A percentile compares a stretch with the other conserved stretches of the same genome.
Evolutionary conservation across 2,797 vertebrate genomes (phyloP).

Genomic region (Alcedo quadribrachys): DNA sequence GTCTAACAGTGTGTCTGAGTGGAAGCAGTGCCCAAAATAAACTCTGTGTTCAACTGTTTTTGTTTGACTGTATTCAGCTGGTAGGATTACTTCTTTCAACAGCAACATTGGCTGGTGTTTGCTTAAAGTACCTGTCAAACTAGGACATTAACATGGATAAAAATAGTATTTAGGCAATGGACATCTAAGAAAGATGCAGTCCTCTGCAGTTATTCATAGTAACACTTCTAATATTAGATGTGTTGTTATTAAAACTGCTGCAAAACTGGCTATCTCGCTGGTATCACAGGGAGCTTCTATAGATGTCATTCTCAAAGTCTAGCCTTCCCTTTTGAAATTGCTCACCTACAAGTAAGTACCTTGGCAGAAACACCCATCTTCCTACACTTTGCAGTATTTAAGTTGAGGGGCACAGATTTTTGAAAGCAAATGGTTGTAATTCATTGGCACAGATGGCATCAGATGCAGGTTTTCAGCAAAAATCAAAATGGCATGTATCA

Average conservation of each 20-base stretch:
- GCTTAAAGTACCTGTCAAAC: background rate
- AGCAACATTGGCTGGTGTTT: background rate
- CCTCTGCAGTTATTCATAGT: background rate
- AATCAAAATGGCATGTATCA: background rate
- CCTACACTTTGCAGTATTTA: background rate
- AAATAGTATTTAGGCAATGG: background rate
- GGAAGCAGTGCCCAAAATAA: constrained; percentile 33
- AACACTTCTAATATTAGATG: background rate
- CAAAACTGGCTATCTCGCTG: background rate
- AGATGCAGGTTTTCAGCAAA: background rate
- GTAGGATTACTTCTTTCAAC: background rate
- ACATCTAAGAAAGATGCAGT: background rate
- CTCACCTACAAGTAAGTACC: background rate
- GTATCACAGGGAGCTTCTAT: background rate
- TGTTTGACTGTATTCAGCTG: background rate
- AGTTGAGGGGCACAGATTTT: background rate
- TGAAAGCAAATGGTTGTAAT: background rate
- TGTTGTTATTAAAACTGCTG: background rate
- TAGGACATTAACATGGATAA: background rate
- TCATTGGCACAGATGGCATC: background rate
- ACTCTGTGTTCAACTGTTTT: background rate
- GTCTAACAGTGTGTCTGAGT: background rate
- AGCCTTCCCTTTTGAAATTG: background rate
- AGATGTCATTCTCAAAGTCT: background rate
- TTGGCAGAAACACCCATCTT: background rate